Evolutionary conservation across 2,113 vertebrate genomes (phyloP), one percentile per base, ranked within the genome.

Genomic region (Thalassoma bifasciatum): DNA sequence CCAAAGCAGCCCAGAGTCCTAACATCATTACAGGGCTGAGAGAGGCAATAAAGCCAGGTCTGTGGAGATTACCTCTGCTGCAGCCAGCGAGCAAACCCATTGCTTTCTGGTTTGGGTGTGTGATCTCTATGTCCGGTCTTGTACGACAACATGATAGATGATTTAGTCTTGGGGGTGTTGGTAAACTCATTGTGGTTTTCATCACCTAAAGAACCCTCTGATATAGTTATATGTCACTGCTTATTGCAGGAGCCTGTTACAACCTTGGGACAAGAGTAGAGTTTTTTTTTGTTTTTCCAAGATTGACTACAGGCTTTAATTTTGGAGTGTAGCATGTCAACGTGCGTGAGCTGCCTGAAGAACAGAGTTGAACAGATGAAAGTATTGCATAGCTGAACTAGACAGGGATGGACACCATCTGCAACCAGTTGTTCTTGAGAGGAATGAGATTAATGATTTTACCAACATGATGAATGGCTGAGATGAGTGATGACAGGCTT

Each of bases 361-460:
- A 81, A 22, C 54, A 37, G 67, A 60, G 58, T 10, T 14, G 24
- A 72, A 89, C 67, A 46, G 82, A 83, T 85, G 77, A 81, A 73
- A 61, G 58, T 75, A 65, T 82, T 53, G 26, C 53, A 74, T 66
- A 44, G 76, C 19, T 1, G 63, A 82, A 76, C 77, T 62, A 74
- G 82, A 83, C 30, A 42, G 57, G 52, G 64, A 73, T 70, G 63
- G 81, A 91, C 81, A 68, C 81, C 85, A 62, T 88, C 86, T 86
- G 78, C 72, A 86, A 76, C 83, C 88, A 88, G 85, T 89, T 90
- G 92, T 87, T 92, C 51, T 66, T 61, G 47, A 66, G 83, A 51
- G 62, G 67, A 90, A 66, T 66, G 83, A 93, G 93, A 94, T 93
- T 86, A 93, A 94, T 93, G 91, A 86, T 88, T 93, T 92, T 86